Conservation (phyloP, 2,888 invertebrate species). For the Heliconius hortense region DNA sequence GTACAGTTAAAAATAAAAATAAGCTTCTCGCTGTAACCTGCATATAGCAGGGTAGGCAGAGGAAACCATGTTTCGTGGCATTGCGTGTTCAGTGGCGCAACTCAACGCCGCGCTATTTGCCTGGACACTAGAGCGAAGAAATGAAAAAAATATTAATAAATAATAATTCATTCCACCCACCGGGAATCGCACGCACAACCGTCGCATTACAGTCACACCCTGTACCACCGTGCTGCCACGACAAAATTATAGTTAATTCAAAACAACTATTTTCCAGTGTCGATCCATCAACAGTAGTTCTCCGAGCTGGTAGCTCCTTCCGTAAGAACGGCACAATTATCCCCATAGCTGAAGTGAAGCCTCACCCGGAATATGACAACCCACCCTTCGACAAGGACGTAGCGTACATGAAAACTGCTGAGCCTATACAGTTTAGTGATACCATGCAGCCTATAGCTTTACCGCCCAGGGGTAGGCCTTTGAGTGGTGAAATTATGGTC, state of each 20-base stretch:
- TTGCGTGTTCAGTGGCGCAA: no score
- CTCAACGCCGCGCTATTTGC: no score
- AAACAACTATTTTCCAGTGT: slow-evolving; percentile 53
- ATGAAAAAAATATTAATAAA: not conserved
- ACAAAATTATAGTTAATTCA: not conserved
- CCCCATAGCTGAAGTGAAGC: slow-evolving; percentile 65
- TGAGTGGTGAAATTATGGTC: slow-evolving; percentile 56
- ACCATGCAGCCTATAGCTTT: slow-evolving; percentile 60
- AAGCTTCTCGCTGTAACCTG: no score
- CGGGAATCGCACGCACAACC: not conserved
- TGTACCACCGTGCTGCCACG: not conserved
- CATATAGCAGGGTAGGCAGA: no score
- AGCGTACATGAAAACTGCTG: slow-evolving; percentile 66
- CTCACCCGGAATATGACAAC: slow-evolving; percentile 66
- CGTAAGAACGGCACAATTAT: slow-evolving; percentile 70
- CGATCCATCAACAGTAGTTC: slow-evolving; percentile 63
- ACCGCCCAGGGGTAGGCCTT: slow-evolving; percentile 49
- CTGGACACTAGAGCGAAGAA: not conserved
- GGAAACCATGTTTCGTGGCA: no score
- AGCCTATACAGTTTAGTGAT: slow-evolving; percentile 61
- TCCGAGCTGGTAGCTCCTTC: slow-evolving; percentile 73
- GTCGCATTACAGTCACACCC: not conserved
- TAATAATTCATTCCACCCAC: not conserved
- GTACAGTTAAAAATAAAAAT: no score
- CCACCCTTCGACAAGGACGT: slow-evolving; percentile 72